Base-by-base conservation (phyloP, 2,888 invertebrate species). In the Ecliptopera silaceata region DNA sequence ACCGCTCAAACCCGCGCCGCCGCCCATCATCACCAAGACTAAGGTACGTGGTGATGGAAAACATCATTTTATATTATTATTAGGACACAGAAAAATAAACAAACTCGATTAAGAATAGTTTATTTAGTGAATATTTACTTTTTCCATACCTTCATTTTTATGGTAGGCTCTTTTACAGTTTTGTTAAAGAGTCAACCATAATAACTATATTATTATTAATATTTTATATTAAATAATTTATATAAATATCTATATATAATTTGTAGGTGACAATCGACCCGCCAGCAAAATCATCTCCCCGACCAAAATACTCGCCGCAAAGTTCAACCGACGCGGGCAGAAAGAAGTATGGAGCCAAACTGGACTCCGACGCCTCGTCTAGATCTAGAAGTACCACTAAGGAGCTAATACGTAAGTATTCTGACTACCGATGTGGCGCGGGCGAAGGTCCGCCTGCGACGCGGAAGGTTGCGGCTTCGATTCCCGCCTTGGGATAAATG, bases 341-440 rank as follows among this genome's bases (percentile, higher is more conserved):
- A 79, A 83, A 84, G 82, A 88, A 88, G 59, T 91, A 91, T 56
- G 90, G 89, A 29, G 75, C 85, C 63, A 94, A 92, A 83, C 91
- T 95, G 63, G 96, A 95, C 71, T 95, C 96, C 0, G 96, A 96
- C 69, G 94, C 96, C 54, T 96, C 97, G 0, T 96, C 96, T 1
- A 92, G 97, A 81, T 97, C 97, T 26, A 94, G 97, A 71, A 97
- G 96, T 79, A 94, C 97, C 29, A 98, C 97, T 1, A 97, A 97
- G 89, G 97, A 98, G 91, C 88, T 98, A 66, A 94, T 96, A 73
- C 91, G 96, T 96, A 92, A 94, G 94, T 92, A 79, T 3, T 22
- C 17, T 29, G 10, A 6, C 29, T 8, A 29, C 3, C 29, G 2
- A n/a, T n/a, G n/a, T n/a, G n/a, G n/a, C n/a, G n/a, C n/a, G n/a